Evolutionary conservation across 1,140 invertebrate species (phyloP), one percentile per base, ranked within the genome.

Genomic region (Stegodyphus dumicola): DNA sequence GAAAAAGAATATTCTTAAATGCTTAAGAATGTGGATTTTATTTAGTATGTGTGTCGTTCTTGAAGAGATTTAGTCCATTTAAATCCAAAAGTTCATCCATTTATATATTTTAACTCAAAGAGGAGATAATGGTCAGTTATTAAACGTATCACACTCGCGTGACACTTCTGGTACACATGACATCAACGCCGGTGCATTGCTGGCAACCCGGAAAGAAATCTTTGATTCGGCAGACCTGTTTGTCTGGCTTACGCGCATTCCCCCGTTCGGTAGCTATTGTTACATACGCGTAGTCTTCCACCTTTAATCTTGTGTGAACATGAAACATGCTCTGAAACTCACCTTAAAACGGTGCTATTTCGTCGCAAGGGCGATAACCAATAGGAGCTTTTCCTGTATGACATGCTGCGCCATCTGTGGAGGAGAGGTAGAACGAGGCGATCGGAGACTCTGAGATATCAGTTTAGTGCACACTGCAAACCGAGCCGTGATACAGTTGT

Each of bases 361-460:
- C 75, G 75, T 77, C 75, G 65, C 33, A n/a, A 33, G 13, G 1
- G 5, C 7, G 60, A 77, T 65, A 18, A 51, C 75, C 75, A 77
- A 77, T 77, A n/a, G n/a, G 15, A 48, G 11, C 15, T 10, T 13
- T 48, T 60, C 60, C 48, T 65, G 7, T 11, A n/a, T 65, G 48
- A 67, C 33, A 51, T 0, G 1, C 11, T n/a, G 56, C 60, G 75
- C 75, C 75, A 77, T 77, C 75, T 77, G 53, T 77, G 75, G 60
- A 66, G 18, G 6, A 6, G 15, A 52, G 49, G 60, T 48, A 18
- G 60, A 66, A 77, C 75, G 33, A 33, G 33, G 33, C 33, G 33
- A 1, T 33, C 33, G 33, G 33, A 33, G 33, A 33, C 33, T 75
- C 54, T 53, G 51, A 11, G 52, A 56, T 18, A 10, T 13, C 75